A percentile compares a stretch with the other conserved stretches of the same genome.
These are phyloP conservation scores for Caenorhabditis sp. DNA, from an alignment of 2,888 invertebrate species.

Conservation along the genomic window DNA sequence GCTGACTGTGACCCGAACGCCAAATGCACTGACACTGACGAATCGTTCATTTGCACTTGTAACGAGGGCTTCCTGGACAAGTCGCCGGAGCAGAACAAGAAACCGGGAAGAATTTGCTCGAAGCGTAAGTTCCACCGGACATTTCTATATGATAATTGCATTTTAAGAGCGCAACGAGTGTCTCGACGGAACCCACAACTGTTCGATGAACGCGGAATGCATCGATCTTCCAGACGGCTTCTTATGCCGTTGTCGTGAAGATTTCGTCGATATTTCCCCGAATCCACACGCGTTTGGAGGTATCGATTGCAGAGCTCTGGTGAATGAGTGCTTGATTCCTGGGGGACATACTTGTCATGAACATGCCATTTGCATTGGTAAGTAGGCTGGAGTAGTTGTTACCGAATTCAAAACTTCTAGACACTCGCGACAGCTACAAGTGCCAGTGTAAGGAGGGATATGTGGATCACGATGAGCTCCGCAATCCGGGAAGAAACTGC, in stretches of 20 bases:
- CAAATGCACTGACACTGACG: conserved; percentile 80
- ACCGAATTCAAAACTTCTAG: conserved; percentile 58
- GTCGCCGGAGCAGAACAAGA: conserved; percentile 73
- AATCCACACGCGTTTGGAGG: conserved; percentile 80
- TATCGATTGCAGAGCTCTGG: conserved; percentile 76
- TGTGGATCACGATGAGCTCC: conserved; percentile 77
- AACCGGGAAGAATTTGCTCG: conserved; percentile 79
- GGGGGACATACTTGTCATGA: conserved; percentile 79
- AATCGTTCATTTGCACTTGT: conserved; percentile 81
- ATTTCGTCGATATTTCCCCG: conserved; percentile 82
- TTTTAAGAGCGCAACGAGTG: conserved; percentile 96
- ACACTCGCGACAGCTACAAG: conserved; percentile 77
- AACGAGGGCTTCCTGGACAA: conserved; percentile 77
- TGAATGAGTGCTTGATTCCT: conserved; percentile 80
- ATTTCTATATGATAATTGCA: too few species aligned
- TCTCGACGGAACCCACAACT: conserved; percentile 90
- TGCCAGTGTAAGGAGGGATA: conserved; percentile 82
- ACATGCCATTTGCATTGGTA: conserved; percentile 80
- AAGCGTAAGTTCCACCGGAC: conserved; percentile 70
- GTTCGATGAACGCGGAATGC: conserved; percentile 91
- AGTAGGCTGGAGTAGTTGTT: not conserved
- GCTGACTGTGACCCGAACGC: conserved; percentile 79
- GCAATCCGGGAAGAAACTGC: conserved; percentile 79
- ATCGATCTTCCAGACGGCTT: conserved; percentile 93
- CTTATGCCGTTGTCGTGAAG: conserved; percentile 86